Conservation (phyloP, 2,797 vertebrate genomes). For the Sandelia bainsii region DNA sequence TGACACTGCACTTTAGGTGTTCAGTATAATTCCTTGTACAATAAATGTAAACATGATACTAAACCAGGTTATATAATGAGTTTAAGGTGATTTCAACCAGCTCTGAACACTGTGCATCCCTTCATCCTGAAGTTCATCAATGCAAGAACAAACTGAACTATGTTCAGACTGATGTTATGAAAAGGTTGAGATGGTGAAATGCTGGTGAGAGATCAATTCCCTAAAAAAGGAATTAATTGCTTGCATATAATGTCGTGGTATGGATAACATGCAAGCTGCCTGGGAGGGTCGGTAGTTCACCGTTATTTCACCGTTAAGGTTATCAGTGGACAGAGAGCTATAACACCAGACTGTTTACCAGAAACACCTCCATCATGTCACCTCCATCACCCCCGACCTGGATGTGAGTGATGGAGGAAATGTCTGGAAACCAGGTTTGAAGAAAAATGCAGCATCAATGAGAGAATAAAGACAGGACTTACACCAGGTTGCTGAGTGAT, state of each 20-base stretch:
- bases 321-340: slow-evolving; percentile 27
- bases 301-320: slow-evolving; percentile 26
- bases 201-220: slow-evolving; percentile 70
- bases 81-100: too few relatives aligned
- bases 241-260: slow-evolving; percentile 72
- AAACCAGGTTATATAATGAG: too few relatives aligned
- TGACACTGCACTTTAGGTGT: too few relatives aligned
- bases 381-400: neutral
- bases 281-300: slow-evolving; percentile 44
- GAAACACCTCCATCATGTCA: neutral
- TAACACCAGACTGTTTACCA: slow-evolving; percentile 10
- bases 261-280: slow-evolving; percentile 74
- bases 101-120: neutral
- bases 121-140: slow-evolving; percentile 6
- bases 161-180: slow-evolving; percentile 69
- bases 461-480: slow-evolving; percentile 72
- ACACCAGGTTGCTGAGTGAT: slow-evolving; percentile 96
- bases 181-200: slow-evolving; percentile 73
- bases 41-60: too few relatives aligned
- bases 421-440: slow-evolving; percentile 1
- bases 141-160: slow-evolving; percentile 28
- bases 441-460: neutral
- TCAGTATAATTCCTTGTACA: too few relatives aligned
- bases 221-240: slow-evolving; percentile 61
- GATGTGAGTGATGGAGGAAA: slow-evolving; percentile 5